These are phyloP conservation scores for Scyliorhinus canicula DNA, from an alignment of 2,797 vertebrate genomes.

Conservation along the genomic window DNA sequence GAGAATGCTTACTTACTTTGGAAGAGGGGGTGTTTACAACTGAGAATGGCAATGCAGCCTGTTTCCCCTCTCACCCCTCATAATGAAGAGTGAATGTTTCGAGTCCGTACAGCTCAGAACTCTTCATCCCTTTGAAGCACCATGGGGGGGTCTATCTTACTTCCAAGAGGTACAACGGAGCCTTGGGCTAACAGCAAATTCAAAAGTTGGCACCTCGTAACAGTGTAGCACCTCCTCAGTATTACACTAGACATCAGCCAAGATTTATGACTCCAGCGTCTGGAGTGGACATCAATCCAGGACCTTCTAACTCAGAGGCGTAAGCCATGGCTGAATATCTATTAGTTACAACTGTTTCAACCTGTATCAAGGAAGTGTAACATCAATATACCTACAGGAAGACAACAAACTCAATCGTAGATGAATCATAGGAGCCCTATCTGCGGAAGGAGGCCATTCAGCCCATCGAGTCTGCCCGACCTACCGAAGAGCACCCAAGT, in stretches of 20 bases:
- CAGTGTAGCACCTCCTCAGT: neutral
- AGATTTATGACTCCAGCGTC: too few relatives aligned
- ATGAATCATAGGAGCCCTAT: too few relatives aligned
- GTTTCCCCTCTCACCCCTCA: neutral
- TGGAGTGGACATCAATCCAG: too few relatives aligned
- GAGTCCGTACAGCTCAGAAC: neutral
- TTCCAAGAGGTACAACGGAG: neutral
- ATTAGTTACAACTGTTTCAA: neutral
- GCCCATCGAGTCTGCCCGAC: too few relatives aligned
- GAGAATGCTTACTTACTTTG: too few relatives aligned
- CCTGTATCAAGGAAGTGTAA: neutral
- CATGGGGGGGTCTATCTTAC: neutral
- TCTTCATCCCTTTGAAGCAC: neutral
- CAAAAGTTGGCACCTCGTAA: neutral
- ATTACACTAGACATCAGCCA: neutral
- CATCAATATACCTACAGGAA: too few relatives aligned
- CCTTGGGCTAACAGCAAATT: neutral
- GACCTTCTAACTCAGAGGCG: too few relatives aligned
- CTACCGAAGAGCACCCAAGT: too few relatives aligned
- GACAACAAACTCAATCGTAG: too few relatives aligned
- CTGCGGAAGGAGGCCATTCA: too few relatives aligned
- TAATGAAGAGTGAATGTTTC: neutral
- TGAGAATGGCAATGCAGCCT: neutral
- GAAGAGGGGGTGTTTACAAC: too few relatives aligned
- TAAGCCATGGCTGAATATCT: too few relatives aligned